Conservation (phyloP, 2,797 vertebrate species). For the Liparis tanakae region DNA sequence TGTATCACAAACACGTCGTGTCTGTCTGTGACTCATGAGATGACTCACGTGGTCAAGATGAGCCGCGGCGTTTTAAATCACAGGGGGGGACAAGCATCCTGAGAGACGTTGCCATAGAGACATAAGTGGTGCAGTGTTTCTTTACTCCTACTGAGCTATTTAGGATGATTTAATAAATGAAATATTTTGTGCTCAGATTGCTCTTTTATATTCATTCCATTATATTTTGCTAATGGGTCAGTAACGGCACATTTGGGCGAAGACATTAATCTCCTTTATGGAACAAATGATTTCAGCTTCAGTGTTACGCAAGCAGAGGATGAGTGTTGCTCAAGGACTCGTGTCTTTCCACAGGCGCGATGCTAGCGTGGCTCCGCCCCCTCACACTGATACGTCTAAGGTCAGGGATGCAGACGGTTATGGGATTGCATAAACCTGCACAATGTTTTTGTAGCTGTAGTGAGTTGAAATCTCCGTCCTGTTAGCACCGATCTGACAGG, state of each 20-base stretch:
- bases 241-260: slow-evolving; percentile 6
- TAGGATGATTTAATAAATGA: not conserved
- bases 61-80: slow-evolving; percentile 26
- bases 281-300: slow-evolving; percentile 29
- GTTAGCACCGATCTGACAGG: not conserved
- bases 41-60: slow-evolving; percentile 48
- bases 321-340: slow-evolving; percentile 51
- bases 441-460: no score
- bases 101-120: not conserved
- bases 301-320: slow-evolving; percentile 62
- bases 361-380: not conserved
- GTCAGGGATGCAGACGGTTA: slow-evolving; percentile 16
- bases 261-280: slow-evolving; percentile 52
- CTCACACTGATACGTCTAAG: not conserved
- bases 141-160: not conserved
- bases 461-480: not conserved
- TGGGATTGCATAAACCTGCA: not conserved
- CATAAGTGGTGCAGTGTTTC: not conserved
- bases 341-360: slow-evolving; percentile 19
- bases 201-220: not conserved
- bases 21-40: slow-evolving; percentile 14
- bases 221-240: slow-evolving; percentile 11
- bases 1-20: not conserved
- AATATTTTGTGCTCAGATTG: not conserved
- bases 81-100: not conserved